Conservation (phyloP, 2,113 vertebrate genomes). For the Grus americana region DNA sequence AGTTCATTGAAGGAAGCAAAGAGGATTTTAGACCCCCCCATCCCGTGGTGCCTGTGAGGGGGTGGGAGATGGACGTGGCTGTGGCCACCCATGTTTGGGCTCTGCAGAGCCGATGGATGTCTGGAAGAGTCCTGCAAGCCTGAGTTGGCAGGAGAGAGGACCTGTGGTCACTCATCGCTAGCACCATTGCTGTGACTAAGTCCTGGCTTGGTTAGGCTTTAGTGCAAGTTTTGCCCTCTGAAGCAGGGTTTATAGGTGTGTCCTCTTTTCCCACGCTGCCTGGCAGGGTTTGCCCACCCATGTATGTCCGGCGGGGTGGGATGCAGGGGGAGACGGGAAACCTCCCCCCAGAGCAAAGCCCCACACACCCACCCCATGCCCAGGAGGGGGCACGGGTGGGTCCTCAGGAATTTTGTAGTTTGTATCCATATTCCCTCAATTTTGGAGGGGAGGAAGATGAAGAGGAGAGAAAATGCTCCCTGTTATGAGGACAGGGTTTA, state of each 20-base stretch:
- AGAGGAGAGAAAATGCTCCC: background rate
- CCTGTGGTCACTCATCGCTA: background rate
- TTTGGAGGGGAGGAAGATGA: background rate
- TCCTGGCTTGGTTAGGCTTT: background rate
- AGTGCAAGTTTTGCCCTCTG: background rate
- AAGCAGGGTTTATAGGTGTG: background rate
- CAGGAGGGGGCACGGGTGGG: too few relatives aligned
- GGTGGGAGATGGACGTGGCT: background rate
- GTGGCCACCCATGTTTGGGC: fast-evolving
- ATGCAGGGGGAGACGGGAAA: background rate
- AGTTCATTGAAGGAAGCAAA: background rate
- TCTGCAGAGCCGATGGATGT: background rate
- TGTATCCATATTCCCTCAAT: background rate
- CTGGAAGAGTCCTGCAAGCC: background rate
- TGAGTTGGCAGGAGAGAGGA: background rate
- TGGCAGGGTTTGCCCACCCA: background rate
- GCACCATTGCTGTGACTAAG: background rate
- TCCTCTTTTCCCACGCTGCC: background rate
- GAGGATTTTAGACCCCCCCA: background rate
- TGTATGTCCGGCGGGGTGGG: background rate
- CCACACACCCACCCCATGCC: too few relatives aligned
- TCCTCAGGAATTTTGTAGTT: background rate
- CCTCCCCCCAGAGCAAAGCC: background rate
- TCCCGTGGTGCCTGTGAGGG: fast-evolving
- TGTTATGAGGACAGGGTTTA: background rate